Percentiles rank a stretch among this genome's conserved stretches.
These are phyloP conservation scores for Lissonota sp. DNA, from an alignment of 2,888 invertebrate genomes.

Conservation along the genomic window DNA sequence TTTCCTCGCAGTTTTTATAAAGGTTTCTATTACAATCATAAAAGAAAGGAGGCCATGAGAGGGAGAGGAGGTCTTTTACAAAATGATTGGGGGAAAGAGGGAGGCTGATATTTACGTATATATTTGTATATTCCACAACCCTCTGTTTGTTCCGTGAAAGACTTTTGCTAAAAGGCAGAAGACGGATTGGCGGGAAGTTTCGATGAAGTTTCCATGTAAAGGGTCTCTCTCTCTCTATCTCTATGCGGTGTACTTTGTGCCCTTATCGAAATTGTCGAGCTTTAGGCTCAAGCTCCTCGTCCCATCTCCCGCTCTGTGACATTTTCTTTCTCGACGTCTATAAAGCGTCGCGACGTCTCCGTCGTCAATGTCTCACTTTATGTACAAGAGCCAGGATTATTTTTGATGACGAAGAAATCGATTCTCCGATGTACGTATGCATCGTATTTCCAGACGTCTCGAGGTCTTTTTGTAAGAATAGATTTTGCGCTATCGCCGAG, in stretches of 20 bases:
- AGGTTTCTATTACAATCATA: constrained; percentile 5
- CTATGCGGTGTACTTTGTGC: neutral
- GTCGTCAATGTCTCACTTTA: constrained; percentile 18
- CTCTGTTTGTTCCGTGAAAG: constrained; percentile 54
- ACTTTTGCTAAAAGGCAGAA: constrained; percentile 48
- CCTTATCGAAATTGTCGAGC: constrained; percentile 39
- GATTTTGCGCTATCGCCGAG: neutral
- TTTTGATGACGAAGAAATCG: constrained; percentile 5
- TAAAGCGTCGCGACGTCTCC: constrained; percentile 40
- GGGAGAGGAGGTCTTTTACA: neutral
- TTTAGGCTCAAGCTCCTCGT: constrained; percentile 4
- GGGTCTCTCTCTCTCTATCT: neutral
- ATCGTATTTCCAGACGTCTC: neutral
- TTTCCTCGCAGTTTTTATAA: neutral
- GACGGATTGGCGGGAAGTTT: constrained; percentile 57
- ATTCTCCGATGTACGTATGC: neutral
- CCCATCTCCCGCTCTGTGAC: neutral
- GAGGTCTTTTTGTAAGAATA: constrained; percentile 1
- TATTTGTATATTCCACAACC: constrained; percentile 2
- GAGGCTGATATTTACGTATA: neutral
- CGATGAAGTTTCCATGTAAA: constrained; percentile 3
- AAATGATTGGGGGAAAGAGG: constrained; percentile 1
- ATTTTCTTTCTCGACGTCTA: constrained; percentile 1
- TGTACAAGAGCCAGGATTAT: neutral
- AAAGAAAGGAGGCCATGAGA: constrained; percentile 5